Percentiles rank a stretch among this genome's conserved stretches.
These are phyloP conservation scores for Drosophila busckii DNA, from an alignment of 1,140 invertebrate genomes.

Conservation along the genomic window DNA sequence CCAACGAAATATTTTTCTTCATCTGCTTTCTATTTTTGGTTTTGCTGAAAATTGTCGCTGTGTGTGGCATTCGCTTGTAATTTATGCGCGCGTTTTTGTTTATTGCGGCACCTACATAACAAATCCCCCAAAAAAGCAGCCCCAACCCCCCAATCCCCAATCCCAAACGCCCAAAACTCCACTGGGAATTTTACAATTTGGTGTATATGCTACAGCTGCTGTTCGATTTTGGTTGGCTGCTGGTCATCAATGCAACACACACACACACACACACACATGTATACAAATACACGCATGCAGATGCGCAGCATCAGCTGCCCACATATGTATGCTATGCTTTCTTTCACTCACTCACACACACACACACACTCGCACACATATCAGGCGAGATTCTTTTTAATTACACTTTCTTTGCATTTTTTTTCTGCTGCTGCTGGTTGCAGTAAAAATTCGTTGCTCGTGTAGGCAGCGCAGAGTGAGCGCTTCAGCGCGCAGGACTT, in stretches of 20 bases:
- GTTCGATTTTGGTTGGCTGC: constrained; percentile 72
- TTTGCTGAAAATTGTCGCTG: constrained; percentile 19
- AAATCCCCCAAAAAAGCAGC: not conserved
- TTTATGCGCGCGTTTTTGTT: constrained; percentile 63
- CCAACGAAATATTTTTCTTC: not conserved
- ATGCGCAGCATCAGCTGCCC: constrained; percentile 28
- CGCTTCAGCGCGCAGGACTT: constrained; percentile 34
- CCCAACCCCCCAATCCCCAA: not conserved
- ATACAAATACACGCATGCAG: constrained; percentile 28
- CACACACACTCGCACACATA: not conserved
- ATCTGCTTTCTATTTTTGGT: not conserved
- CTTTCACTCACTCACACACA: constrained; percentile 9
- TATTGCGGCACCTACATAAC: constrained; percentile 50
- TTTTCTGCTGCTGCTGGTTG: constrained; percentile 4
- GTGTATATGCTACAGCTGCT: constrained; percentile 19
- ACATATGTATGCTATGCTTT: constrained; percentile 44
- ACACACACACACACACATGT: constrained; percentile 8
- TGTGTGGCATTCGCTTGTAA: constrained; percentile 45
- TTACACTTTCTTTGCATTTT: constrained; percentile 38
- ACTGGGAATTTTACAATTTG: not conserved
- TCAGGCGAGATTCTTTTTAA: constrained; percentile 57
- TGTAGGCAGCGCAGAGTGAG: constrained; percentile 37
- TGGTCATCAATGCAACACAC: constrained; percentile 37
- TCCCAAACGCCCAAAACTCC: not conserved
- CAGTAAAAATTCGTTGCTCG: constrained; percentile 39